Conservation (phyloP, 1,140 invertebrate species). For the Planococcus citri region DNA sequence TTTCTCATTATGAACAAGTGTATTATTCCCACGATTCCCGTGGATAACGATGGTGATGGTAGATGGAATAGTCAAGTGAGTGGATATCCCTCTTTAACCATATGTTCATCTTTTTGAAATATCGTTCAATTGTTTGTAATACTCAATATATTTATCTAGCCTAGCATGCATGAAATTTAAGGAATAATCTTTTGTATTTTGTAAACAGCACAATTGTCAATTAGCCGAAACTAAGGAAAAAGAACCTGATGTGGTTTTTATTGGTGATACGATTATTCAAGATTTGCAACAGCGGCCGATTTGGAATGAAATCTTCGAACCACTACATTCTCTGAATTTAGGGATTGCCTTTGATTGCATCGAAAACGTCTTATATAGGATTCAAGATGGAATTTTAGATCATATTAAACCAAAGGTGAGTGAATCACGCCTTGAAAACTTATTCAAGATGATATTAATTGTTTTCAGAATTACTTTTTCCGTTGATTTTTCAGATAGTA, state of each 20-base stretch:
- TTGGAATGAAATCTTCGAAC: slow-evolving; percentile 68
- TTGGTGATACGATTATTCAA: slow-evolving; percentile 73
- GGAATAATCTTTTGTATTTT: slow-evolving; percentile 25
- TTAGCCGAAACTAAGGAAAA: slow-evolving; percentile 65
- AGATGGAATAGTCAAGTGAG: slow-evolving; percentile 24
- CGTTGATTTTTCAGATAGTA: slow-evolving; percentile 48
- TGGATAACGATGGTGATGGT: slow-evolving; percentile 23
- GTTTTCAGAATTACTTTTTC: neutral
- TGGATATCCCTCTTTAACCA: neutral
- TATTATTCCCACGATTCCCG: slow-evolving; percentile 13
- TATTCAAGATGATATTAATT: neutral
- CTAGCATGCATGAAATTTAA: too few relatives aligned
- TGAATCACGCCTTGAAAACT: neutral
- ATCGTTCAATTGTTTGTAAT: neutral
- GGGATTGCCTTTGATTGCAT: slow-evolving; percentile 77
- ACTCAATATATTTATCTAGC: neutral
- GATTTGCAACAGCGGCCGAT: slow-evolving; percentile 61
- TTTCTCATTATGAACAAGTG: slow-evolving; percentile 21
- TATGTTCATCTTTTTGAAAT: neutral
- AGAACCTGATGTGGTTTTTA: slow-evolving; percentile 78
- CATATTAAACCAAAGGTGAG: slow-evolving; percentile 71
- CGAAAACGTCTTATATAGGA: slow-evolving; percentile 77
- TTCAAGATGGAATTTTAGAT: slow-evolving; percentile 77
- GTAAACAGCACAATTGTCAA: slow-evolving; percentile 63
- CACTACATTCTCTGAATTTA: slow-evolving; percentile 69